Evolutionary conservation across 2,113 vertebrate genomes (phyloP).

Genomic region (Cromileptes altivelis): DNA sequence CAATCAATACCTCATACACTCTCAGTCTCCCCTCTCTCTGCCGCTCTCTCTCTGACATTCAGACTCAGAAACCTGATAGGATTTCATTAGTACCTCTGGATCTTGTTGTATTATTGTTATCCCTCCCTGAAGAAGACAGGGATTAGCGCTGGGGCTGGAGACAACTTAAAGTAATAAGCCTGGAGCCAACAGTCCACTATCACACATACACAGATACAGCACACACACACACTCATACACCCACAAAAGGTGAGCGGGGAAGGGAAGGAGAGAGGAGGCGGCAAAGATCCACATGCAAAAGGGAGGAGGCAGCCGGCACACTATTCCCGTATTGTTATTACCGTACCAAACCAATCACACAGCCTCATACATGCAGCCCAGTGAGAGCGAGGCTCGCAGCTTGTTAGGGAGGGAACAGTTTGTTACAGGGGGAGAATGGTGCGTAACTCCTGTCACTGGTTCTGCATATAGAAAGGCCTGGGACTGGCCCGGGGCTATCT

Average conservation of each 20-base stretch:
- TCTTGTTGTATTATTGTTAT: conserved; percentile 85
- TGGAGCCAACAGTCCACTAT: conserved; percentile 63
- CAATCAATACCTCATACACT: conserved; percentile 77
- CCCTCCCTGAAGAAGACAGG: conserved; percentile 80
- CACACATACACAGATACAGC: conserved; percentile 43
- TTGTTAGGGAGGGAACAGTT: conserved; percentile 78
- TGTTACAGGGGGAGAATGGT: conserved; percentile 71
- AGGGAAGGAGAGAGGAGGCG: conserved; percentile 33
- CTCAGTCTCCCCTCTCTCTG: conserved; percentile 48
- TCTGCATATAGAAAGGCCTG: conserved; percentile 82
- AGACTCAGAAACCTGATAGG: conserved; percentile 83
- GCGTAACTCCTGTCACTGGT: conserved; percentile 82
- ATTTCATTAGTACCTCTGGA: conserved; percentile 88
- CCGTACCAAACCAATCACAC: conserved; percentile 75
- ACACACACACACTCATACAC: conserved; percentile 18
- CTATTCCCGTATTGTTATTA: conserved; percentile 71
- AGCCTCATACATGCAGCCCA: conserved; percentile 58
- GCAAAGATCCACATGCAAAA: conserved; percentile 50
- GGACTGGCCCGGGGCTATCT: conserved; percentile 80
- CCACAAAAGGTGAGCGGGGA: conserved; percentile 60
- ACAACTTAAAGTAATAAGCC: conserved; percentile 82
- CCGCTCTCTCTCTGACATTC: conserved; percentile 84
- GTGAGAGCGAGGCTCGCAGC: conserved; percentile 68
- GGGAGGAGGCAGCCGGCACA: conserved; percentile 54
- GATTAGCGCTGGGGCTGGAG: conserved; percentile 77